A percentile compares a stretch with the other conserved stretches of the same genome.
Conservation (phyloP, 64 coral and sea anemone genomes). For the Montipora foliosa region DNA sequence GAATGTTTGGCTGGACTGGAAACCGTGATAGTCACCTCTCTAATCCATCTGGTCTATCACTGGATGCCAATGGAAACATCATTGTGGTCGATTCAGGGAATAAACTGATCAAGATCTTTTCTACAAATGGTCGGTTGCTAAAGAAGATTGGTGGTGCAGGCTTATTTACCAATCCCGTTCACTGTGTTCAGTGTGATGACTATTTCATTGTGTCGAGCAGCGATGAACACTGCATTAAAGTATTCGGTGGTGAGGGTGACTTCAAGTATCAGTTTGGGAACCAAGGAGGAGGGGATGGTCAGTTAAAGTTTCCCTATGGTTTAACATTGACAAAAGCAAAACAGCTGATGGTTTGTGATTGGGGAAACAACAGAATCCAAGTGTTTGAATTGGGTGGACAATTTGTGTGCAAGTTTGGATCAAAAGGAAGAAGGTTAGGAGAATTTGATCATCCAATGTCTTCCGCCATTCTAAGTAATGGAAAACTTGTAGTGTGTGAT, state of each 20-base stretch:
- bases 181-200: slow-evolving; percentile 2
- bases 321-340: slow-evolving; percentile 13
- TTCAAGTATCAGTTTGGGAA: slow-evolving; percentile 75
- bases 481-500: slow-evolving; percentile 64
- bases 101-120: slow-evolving; percentile 12
- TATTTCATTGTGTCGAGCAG: slow-evolving; percentile 10
- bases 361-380: slow-evolving; percentile 72
- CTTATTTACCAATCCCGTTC: background rate
- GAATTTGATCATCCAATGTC: slow-evolving; percentile 72
- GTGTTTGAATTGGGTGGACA: slow-evolving; percentile 60
- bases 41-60: background rate
- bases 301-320: slow-evolving; percentile 64
- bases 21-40: background rate
- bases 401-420: slow-evolving; percentile 53
- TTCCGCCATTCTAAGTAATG: slow-evolving; percentile 21
- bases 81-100: slow-evolving; percentile 18
- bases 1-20: slow-evolving; percentile 13
- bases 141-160: slow-evolving; percentile 11
- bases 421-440: slow-evolving; percentile 52
- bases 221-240: slow-evolving; percentile 68
- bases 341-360: slow-evolving; percentile 67
- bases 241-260: slow-evolving; percentile 40
- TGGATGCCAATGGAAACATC: background rate
- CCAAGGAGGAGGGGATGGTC: slow-evolving; percentile 20
- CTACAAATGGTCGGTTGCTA: background rate